Conservation (phyloP, 2,888 invertebrate genomes). For the Zonitis immaculata region DNA sequence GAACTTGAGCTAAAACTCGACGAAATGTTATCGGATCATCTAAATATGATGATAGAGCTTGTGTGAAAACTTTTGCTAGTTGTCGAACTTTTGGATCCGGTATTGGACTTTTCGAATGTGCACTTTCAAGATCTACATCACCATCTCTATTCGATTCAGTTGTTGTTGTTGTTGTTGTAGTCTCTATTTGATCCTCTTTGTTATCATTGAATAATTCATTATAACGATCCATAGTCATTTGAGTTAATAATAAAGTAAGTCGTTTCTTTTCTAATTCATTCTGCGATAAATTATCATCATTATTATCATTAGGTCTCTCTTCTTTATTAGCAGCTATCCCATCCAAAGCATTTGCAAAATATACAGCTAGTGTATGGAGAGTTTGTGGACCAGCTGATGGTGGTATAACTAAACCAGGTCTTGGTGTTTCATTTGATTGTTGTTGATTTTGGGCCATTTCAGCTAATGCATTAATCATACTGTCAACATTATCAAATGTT, state of each 20-base stretch:
- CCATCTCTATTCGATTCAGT: constrained; percentile 26
- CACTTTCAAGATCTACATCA: constrained; percentile 54
- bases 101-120: constrained; percentile 62
- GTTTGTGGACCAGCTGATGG: constrained; percentile 74
- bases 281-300: constrained; percentile 25
- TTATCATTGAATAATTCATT: constrained; percentile 47
- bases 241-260: constrained; percentile 60
- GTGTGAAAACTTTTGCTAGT: constrained; percentile 78
- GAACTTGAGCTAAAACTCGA: constrained; percentile 67
- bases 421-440: constrained; percentile 49
- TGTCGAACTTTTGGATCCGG: constrained; percentile 66
- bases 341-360: constrained; percentile 69
- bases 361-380: constrained; percentile 71
- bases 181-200: constrained; percentile 26
- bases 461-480: constrained; percentile 64
- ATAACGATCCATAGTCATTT: constrained; percentile 63
- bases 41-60: constrained; percentile 75
- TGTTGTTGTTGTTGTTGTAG: no score
- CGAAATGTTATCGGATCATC: constrained; percentile 79
- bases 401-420: constrained; percentile 64
- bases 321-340: constrained; percentile 50
- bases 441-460: constrained; percentile 55
- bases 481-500: constrained; percentile 64
- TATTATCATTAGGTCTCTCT: constrained; percentile 33
- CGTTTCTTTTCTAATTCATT: constrained; percentile 46